Percentiles rank a stretch among this genome's conserved stretches.
Conservation (phyloP, 2,113 vertebrate species). For the Scortum barcoo region DNA sequence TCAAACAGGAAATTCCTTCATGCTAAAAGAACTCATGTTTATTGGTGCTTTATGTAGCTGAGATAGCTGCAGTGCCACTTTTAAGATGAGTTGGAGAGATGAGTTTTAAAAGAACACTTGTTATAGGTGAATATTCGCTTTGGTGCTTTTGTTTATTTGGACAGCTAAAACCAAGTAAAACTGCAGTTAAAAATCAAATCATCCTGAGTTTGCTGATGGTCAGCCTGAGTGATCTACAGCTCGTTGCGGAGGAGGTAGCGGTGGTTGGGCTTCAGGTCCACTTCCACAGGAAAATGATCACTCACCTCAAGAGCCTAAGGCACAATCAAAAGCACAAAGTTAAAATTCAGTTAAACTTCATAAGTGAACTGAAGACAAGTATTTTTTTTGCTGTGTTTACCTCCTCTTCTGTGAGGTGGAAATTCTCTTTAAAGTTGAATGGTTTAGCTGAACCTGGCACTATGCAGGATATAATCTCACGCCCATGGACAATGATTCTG, state of each 20-base stretch:
- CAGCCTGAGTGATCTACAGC: conserved; percentile 67
- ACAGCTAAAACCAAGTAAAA: conserved; percentile 44
- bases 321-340: not conserved
- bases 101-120: conserved; percentile 28
- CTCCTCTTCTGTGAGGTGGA: conserved; percentile 82
- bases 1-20: conserved; percentile 36
- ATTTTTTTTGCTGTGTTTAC: conserved; percentile 69
- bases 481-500: conserved; percentile 90
- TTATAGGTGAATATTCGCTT: not conserved
- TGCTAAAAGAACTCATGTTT: conserved; percentile 38
- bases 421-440: conserved; percentile 87
- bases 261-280: conserved; percentile 84
- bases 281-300: conserved; percentile 92
- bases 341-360: not conserved
- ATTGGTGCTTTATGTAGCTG: conserved; percentile 7
- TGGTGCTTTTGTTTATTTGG: conserved; percentile 11
- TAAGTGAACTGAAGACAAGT: not conserved
- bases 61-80: not conserved
- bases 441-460: conserved; percentile 85
- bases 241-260: conserved; percentile 81
- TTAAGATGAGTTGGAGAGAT: not conserved
- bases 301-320: conserved; percentile 88
- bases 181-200: conserved; percentile 5
- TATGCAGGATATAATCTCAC: conserved; percentile 78
- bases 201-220: not conserved